Conservation (phyloP, 2,888 invertebrate genomes). For the Hirtodrosophila alboralis region DNA sequence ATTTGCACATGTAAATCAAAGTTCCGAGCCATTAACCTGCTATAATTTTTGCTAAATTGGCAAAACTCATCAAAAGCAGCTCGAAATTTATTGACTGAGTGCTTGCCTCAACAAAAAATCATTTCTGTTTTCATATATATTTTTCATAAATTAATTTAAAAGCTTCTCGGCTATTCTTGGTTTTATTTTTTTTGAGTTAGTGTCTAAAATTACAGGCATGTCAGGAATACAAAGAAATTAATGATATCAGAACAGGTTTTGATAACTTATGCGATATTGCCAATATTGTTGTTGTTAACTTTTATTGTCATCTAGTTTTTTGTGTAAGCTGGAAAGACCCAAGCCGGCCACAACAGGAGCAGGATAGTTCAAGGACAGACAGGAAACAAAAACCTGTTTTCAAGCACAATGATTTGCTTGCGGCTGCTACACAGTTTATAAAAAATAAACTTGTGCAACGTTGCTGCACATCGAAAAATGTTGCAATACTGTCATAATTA, state of each 20-base stretch:
- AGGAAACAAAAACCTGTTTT: slow-evolving; percentile 33
- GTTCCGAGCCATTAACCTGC: slow-evolving; percentile 57
- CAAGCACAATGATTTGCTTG: neutral
- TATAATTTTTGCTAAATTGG: slow-evolving; percentile 36
- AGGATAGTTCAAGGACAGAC: slow-evolving; percentile 60
- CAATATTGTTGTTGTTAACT: slow-evolving; percentile 5
- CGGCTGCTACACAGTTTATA: slow-evolving; percentile 6
- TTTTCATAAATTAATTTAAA: slow-evolving; percentile 27
- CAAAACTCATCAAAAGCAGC: slow-evolving; percentile 14
- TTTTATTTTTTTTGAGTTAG: slow-evolving; percentile 10
- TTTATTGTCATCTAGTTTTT: slow-evolving; percentile 56
- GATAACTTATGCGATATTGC: slow-evolving; percentile 28
- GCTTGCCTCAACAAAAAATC: slow-evolving; percentile 34
- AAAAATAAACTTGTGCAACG: slow-evolving; percentile 10
- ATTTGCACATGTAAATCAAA: slow-evolving; percentile 42
- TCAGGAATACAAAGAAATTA: slow-evolving; percentile 18
- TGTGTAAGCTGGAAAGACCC: slow-evolving; percentile 34
- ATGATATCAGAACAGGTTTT: slow-evolving; percentile 41
- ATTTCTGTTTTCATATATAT: slow-evolving; percentile 13
- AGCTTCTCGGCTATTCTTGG: too few species aligned
- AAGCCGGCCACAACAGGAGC: slow-evolving; percentile 11
- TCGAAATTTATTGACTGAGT: slow-evolving; percentile 3
- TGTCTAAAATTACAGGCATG: slow-evolving; percentile 19
- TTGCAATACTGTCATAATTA: slow-evolving; percentile 31
- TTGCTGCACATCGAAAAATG: slow-evolving; percentile 2